These are phyloP conservation scores for Theonella swinhoei DNA, from an alignment of 37 sponge, comb jelly and placozoan species.

Conservation along the genomic window DNA sequence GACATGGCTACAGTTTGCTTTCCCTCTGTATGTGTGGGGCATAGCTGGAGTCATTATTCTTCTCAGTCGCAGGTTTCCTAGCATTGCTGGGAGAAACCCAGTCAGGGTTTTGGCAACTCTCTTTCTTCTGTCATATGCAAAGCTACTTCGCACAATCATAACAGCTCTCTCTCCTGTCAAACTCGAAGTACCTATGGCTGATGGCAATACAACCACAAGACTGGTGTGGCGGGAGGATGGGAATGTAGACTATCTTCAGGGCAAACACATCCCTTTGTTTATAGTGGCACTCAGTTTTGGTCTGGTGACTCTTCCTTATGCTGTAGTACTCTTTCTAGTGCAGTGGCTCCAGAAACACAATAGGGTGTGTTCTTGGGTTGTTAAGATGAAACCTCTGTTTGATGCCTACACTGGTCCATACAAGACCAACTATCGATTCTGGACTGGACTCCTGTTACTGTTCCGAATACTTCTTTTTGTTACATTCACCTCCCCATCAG, in stretches of 20 bases:
- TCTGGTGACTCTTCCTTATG: not conserved
- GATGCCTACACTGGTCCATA: constrained; percentile 22
- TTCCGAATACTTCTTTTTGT: not conserved
- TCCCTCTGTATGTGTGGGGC: constrained; percentile 33
- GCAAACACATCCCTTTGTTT: constrained; percentile 32
- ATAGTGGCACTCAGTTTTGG: constrained; percentile 2
- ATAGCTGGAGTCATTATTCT: constrained; percentile 21
- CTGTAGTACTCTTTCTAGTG: constrained; percentile 3
- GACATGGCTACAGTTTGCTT: constrained; percentile 49
- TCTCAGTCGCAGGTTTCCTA: constrained; percentile 13
- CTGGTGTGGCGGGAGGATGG: constrained; percentile 16
- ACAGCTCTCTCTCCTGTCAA: not conserved
- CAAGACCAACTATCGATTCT: constrained; percentile 7
- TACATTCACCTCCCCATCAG: too few species aligned
- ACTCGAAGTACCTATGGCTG: not conserved
- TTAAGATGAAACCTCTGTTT: constrained; percentile 8
- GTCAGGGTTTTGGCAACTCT: constrained; percentile 39
- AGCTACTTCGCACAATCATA: constrained; percentile 23
- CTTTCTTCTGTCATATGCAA: constrained; percentile 34
- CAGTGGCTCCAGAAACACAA: not conserved
- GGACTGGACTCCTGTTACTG: constrained; percentile 28
- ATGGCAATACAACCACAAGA: not conserved
- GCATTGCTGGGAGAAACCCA: constrained; percentile 20
- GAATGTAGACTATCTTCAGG: constrained; percentile 12
- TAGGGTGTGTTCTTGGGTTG: not conserved